Base-by-base conservation (phyloP, 2,113 vertebrate species). In the Nothocercus nigrocapillus region DNA sequence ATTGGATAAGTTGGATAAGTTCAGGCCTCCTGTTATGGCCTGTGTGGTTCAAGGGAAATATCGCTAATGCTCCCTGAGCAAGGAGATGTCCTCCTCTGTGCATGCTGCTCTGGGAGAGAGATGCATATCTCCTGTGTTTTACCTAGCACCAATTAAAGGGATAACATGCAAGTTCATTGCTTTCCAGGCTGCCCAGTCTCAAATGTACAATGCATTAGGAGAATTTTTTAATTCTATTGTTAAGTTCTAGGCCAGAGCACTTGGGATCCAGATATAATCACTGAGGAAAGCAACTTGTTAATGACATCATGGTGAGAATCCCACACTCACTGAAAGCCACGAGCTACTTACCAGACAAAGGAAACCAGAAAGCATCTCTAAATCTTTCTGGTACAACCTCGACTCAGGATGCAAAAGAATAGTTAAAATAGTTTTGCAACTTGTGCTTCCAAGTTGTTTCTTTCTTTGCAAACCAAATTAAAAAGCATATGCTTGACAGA, bases 401-500 rank as follows among this genome's bases (percentile, higher is more conserved):
- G 66, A 69, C 13, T 64, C 32, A 77, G 80, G 66, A 91, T 77
- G 70, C 42, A 88, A 81, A 85, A 91, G 24, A 77, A 93, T 75
- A 93, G 85, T 69, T 91, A 80, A 85, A 85, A 92, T 85, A 91
- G 36, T 90, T 90, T 80, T 88, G 47, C 53, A 85, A 81, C 61
- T 53, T 78, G 27, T 54, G 32, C 49, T 96, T 95, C 81, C 76
- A 96, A 91, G 68, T 30, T 81, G 38, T 73, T 70, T 82, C 67
- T 62, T 62, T 36, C 75, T 93, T 93, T 88, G 66, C 47, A 90
- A 34, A 86, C 15, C 11, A 47, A 45, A 66, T 89, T 47, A 58
- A 75, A 66, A 85, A 85, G 13, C 95, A 95, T 96, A 61, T 93
- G 96, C 56, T 72, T 69, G 82, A 49, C 97, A 97, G 93, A 96